These are phyloP conservation scores for Rhopalosiphum maidis DNA, from an alignment of 1,140 invertebrate species.

Conservation along the genomic window DNA sequence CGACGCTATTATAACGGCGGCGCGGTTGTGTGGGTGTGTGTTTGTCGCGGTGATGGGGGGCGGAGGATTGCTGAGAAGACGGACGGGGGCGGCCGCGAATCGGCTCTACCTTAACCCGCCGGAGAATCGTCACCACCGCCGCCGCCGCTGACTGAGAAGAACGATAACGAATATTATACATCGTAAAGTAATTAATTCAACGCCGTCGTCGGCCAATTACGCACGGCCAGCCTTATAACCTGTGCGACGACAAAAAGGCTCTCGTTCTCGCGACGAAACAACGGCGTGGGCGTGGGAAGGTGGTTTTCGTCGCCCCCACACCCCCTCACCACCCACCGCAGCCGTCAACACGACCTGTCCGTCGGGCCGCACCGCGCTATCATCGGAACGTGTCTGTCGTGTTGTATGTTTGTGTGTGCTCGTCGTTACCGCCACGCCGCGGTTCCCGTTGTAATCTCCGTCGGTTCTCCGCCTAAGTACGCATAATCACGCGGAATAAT, in stretches of 20 bases:
- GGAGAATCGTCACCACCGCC: neutral
- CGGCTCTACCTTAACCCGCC: too few relatives aligned
- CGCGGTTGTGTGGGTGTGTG: too few relatives aligned
- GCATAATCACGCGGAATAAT: conserved; percentile 1
- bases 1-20: neutral
- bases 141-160: neutral
- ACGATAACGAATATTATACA: conserved; percentile 11
- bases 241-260: neutral
- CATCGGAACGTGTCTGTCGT: neutral
- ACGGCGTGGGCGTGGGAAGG: neutral
- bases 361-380: neutral
- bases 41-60: too few relatives aligned
- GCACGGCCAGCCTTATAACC: neutral
- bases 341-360: neutral
- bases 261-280: neutral
- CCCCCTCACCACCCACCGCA: neutral
- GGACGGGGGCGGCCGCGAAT: too few relatives aligned
- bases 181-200: neutral
- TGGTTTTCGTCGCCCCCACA: neutral
- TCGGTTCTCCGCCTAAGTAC: neutral
- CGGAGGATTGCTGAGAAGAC: too few relatives aligned
- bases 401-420: neutral
- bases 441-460: neutral
- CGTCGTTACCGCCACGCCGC: neutral
- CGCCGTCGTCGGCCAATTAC: neutral